phyloP scores from a whole-genome alignment of 1,140 invertebrate genomes.

The Ceratitis capitata region DNA sequence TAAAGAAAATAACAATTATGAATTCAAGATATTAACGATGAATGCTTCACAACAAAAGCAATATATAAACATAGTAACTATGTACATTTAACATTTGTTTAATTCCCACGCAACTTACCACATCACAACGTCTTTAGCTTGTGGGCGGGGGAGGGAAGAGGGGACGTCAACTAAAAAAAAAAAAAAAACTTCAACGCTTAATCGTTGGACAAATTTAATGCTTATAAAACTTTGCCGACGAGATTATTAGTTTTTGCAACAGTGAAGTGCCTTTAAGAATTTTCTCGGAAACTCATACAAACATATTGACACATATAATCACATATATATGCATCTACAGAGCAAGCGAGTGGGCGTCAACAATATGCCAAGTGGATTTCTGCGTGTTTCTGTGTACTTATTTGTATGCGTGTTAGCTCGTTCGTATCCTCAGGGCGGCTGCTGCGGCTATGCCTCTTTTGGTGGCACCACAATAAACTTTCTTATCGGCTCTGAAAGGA shows the following conservation, averaged over 20 bases:
- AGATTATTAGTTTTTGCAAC: slow-evolving; percentile 3
- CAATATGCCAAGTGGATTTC: background rate
- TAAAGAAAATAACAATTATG: background rate
- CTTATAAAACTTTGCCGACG: slow-evolving; percentile 18
- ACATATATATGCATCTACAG: background rate
- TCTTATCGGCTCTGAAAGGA: background rate
- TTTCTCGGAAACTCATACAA: no score
- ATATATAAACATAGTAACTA: no score
- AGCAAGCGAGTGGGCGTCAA: background rate
- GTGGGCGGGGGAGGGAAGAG: background rate
- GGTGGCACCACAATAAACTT: background rate
- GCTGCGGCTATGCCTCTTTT: background rate
- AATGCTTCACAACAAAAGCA: background rate
- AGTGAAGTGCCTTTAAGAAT: background rate
- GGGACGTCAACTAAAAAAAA: no score
- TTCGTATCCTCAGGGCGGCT: no score
- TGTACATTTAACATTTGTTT: no score
- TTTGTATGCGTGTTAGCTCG: background rate
- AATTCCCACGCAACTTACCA: background rate
- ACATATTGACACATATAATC: background rate
- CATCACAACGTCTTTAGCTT: background rate
- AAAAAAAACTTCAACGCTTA: background rate
- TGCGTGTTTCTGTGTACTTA: background rate
- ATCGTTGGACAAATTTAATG: background rate
- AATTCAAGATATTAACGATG: background rate